Evolutionary conservation across 2,797 vertebrate genomes (phyloP).

Genomic region (Sphaeramia orbicularis): DNA sequence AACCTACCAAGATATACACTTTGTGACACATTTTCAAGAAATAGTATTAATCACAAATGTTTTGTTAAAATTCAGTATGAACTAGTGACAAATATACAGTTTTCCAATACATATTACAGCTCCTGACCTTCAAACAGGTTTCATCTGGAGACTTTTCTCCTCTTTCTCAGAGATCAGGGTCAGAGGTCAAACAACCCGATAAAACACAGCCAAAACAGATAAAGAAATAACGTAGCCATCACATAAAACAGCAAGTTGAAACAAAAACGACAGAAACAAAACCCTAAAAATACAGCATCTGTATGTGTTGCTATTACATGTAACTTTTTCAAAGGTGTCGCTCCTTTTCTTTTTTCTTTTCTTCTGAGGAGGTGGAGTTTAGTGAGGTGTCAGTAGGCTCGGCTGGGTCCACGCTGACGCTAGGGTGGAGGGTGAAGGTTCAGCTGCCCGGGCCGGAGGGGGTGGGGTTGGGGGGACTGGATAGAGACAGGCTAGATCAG

Average conservation of each 20-base stretch:
- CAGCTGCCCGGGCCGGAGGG: slow-evolving; percentile 44
- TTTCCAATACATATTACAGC: slow-evolving; percentile 75
- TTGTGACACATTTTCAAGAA: slow-evolving; percentile 86
- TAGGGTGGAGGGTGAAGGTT: slow-evolving; percentile 22
- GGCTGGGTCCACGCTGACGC: slow-evolving; percentile 41
- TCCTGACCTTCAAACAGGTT: slow-evolving; percentile 63
- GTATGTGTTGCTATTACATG: slow-evolving; percentile 65
- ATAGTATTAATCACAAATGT: slow-evolving; percentile 85
- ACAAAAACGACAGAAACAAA: slow-evolving; percentile 56
- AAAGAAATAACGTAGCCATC: slow-evolving; percentile 60
- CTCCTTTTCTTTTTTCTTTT: slow-evolving; percentile 57
- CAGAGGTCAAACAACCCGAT: slow-evolving; percentile 67
- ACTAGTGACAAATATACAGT: slow-evolving; percentile 80
- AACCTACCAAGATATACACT: slow-evolving; percentile 94
- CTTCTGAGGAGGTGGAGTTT: slow-evolving; percentile 67
- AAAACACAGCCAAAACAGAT: slow-evolving; percentile 66
- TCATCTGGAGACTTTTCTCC: slow-evolving; percentile 56
- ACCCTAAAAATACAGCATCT: slow-evolving; percentile 73
- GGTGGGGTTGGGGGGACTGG: too few relatives aligned
- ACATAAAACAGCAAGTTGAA: slow-evolving; percentile 66
- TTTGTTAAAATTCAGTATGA: slow-evolving; percentile 83
- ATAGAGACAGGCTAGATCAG: slow-evolving; percentile 77
- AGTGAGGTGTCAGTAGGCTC: slow-evolving; percentile 61
- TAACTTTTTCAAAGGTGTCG: slow-evolving; percentile 40
- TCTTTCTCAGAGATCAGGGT: slow-evolving; percentile 62